Evolutionary conservation across 2,113 vertebrate genomes (phyloP).

Genomic region (Poecilia latipinna): DNA sequence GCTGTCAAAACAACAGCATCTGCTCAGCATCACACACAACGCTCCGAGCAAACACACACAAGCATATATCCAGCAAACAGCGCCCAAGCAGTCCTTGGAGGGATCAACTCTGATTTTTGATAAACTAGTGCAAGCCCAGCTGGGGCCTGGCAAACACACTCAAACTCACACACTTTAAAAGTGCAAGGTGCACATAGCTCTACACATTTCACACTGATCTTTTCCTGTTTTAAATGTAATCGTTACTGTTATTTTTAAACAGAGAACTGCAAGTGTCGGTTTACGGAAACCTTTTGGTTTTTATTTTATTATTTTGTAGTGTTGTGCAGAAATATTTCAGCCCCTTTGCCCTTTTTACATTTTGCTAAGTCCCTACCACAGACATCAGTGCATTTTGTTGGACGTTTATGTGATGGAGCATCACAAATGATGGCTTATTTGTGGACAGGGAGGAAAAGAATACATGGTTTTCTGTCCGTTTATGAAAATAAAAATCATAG

Average conservation of each 20-base stretch:
- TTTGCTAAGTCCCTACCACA: not conserved
- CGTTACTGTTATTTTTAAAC: not conserved
- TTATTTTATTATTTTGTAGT: not conserved
- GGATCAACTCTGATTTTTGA: constrained; percentile 58
- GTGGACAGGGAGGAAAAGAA: too few species aligned
- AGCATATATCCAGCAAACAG: constrained; percentile 51
- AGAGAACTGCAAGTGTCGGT: not conserved
- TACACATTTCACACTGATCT: not conserved
- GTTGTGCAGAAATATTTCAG: not conserved
- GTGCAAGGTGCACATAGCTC: constrained; percentile 5
- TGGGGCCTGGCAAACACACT: constrained; percentile 33
- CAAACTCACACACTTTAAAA: constrained; percentile 9
- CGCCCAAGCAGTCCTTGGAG: constrained; percentile 53
- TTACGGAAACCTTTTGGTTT: not conserved
- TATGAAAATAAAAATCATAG: too few species aligned
- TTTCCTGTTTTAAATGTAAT: constrained; percentile 4
- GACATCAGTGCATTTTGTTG: too few species aligned
- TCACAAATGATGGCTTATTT: too few species aligned
- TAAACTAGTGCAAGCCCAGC: constrained; percentile 54
- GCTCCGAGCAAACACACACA: constrained; percentile 55
- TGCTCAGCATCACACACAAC: constrained; percentile 64
- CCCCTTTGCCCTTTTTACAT: not conserved
- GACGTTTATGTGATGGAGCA: not conserved
- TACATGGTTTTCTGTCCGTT: too few species aligned
- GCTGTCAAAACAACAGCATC: constrained; percentile 76